A percentile compares a stretch with the other conserved stretches of the same genome.
These are phyloP conservation scores for Pseudopodoces humilis DNA, from an alignment of 2,113 vertebrate genomes.

Conservation along the genomic window DNA sequence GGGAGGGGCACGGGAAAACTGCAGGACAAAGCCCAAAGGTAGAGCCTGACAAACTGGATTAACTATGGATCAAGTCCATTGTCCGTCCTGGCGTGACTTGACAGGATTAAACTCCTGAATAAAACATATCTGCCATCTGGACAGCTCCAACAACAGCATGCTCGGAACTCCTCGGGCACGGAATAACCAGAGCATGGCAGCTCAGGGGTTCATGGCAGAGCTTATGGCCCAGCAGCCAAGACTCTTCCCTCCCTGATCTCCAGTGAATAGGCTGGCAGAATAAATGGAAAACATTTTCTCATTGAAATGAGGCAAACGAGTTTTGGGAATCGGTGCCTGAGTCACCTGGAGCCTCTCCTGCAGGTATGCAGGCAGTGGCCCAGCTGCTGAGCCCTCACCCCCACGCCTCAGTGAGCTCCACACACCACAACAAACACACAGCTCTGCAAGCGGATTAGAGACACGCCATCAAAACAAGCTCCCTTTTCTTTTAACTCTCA, in stretches of 20 bases:
- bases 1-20: background rate
- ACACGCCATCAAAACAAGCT: background rate
- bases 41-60: conserved; percentile 1
- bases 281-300: background rate
- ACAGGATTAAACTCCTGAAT: conserved; percentile 47
- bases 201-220: background rate
- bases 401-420: background rate
- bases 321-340: background rate
- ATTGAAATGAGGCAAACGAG: background rate
- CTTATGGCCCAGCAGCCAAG: background rate
- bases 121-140: conserved; percentile 28
- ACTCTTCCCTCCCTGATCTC: background rate
- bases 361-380: background rate
- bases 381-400: background rate
- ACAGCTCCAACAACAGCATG: background rate
- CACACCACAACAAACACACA: background rate
- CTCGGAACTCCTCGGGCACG: accelerated
- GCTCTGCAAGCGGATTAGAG: background rate
- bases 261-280: background rate
- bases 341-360: background rate
- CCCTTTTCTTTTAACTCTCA: background rate
- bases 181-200: background rate
- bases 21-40: background rate
- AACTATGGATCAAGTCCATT: background rate
- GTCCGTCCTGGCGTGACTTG: background rate